Percentiles rank a stretch among this genome's conserved stretches.
Conservation (phyloP, 2,113 vertebrate genomes). For the Nycticebus coucang region DNA sequence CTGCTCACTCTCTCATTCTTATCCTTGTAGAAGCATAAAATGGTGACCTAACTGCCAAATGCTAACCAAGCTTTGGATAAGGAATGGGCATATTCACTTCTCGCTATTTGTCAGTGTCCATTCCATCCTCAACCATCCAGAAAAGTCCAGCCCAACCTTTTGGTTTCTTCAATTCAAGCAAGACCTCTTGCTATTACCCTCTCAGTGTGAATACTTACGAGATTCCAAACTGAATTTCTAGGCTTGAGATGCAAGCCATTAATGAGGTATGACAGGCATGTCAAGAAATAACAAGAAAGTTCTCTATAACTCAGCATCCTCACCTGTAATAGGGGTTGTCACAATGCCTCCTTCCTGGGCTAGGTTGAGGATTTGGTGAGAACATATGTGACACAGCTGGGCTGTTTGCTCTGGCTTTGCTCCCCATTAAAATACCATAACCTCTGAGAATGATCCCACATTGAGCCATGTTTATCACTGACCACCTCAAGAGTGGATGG, state of each 20-base stretch:
- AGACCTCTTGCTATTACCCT: not conserved
- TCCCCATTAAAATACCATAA: slow-evolving; percentile 53
- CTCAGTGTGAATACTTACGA: not conserved
- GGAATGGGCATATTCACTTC: not conserved
- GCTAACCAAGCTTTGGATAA: slow-evolving; percentile 24
- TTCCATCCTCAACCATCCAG: not conserved
- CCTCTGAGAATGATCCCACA: not conserved
- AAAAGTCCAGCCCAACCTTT: not conserved
- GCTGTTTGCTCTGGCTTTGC: slow-evolving; percentile 45
- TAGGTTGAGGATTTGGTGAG: not conserved
- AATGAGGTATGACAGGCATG: not conserved
- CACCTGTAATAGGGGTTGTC: not conserved
- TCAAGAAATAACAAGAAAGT: not conserved
- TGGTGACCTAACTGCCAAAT: not conserved
- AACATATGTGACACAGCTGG: slow-evolving; percentile 34
- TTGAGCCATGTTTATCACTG: slow-evolving; percentile 30
- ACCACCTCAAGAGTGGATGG: slow-evolving; percentile 1
- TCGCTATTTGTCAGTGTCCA: not conserved
- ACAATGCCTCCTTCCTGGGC: not conserved
- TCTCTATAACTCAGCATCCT: not conserved
- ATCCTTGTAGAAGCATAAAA: slow-evolving; percentile 1
- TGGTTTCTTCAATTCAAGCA: slow-evolving; percentile 1
- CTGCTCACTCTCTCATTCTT: slow-evolving; percentile 5
- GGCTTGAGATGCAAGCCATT: not conserved
- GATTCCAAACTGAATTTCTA: not conserved